Evolutionary conservation across 2,113 vertebrate genomes (phyloP).

Genomic region (Spizaetus ornatus): DNA sequence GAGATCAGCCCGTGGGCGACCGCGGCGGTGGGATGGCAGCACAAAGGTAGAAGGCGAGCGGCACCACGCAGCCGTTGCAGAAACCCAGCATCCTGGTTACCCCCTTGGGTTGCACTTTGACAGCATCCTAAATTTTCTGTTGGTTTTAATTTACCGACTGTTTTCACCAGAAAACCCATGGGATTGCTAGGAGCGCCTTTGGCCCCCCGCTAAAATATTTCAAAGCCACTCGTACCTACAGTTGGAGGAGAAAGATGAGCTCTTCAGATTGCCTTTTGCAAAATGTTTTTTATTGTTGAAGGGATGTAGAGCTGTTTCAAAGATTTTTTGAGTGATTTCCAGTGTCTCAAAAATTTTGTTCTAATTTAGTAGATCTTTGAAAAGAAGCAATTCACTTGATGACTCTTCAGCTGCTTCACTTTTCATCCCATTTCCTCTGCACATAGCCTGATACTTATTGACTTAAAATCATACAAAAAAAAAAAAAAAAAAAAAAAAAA

Average conservation of each 20-base stretch:
- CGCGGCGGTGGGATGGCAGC: fast-evolving
- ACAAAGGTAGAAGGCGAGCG: neutral
- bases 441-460: neutral
- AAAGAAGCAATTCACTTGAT: neutral
- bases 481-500: neutral
- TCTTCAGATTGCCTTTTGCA: neutral
- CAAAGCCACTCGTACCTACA: neutral
- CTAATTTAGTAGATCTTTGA: neutral
- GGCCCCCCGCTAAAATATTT: neutral
- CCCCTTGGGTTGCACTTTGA: neutral
- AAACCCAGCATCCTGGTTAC: neutral
- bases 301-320: neutral
- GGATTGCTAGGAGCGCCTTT: neutral
- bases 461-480: neutral
- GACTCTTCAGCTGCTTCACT: neutral
- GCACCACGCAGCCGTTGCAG: neutral
- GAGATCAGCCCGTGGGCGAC: fast-evolving
- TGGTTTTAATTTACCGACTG: neutral
- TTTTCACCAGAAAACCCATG: neutral
- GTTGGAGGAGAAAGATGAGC: neutral
- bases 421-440: neutral
- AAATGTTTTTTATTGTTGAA: neutral
- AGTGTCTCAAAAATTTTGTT: neutral
- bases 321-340: neutral
- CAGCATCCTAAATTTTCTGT: neutral